These are phyloP conservation scores for Drosophila erecta DNA, from an alignment of 1,140 invertebrate species.

Conservation along the genomic window DNA sequence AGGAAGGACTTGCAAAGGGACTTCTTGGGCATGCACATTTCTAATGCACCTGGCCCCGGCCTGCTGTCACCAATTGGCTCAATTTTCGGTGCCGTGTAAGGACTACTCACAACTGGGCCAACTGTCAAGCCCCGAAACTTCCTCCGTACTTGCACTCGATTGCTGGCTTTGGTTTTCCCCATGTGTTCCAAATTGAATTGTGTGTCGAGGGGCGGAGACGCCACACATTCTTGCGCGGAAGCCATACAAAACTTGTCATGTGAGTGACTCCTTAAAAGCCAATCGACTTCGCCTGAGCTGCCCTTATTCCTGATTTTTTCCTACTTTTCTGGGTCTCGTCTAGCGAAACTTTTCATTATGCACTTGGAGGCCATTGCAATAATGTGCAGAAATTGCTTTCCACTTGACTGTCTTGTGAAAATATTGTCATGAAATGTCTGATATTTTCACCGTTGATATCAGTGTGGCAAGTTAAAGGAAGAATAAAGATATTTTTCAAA, in stretches of 20 bases:
- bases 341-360: conserved; percentile 66
- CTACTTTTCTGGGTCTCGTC: conserved; percentile 26
- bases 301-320: conserved; percentile 41
- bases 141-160: conserved; percentile 31
- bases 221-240: conserved; percentile 52
- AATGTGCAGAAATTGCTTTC: conserved; percentile 72
- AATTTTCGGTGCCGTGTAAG: conserved; percentile 74
- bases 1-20: conserved; percentile 3
- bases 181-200: conserved; percentile 76
- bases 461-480: neutral
- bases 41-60: conserved; percentile 70
- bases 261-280: conserved; percentile 78
- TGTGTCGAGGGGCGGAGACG: conserved; percentile 35
- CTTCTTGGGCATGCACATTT: conserved; percentile 69
- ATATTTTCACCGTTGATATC: conserved; percentile 24
- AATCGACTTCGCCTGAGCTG: conserved; percentile 65
- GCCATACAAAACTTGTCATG: conserved; percentile 66
- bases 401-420: conserved; percentile 44
- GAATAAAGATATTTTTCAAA: neutral
- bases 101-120: conserved; percentile 75
- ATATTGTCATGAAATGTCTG: conserved; percentile 6
- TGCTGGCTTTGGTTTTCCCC: conserved; percentile 53
- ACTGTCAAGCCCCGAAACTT: conserved; percentile 50
- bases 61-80: conserved; percentile 66
- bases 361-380: conserved; percentile 65